These are phyloP conservation scores for Bombyx mori DNA, from an alignment of 1,140 invertebrate species.

Conservation along the genomic window DNA sequence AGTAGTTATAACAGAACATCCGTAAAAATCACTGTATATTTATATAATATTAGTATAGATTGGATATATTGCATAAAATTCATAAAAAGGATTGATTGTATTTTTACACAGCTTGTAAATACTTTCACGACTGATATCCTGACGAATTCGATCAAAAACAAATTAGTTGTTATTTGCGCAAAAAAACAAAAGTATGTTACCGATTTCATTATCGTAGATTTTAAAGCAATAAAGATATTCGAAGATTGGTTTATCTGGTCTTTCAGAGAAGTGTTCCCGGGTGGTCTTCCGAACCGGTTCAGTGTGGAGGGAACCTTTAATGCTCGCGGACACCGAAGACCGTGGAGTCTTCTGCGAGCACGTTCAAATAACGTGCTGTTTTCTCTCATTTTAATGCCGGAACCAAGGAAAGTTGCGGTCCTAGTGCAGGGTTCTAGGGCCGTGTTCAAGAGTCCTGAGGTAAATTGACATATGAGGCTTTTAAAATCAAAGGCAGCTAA, in stretches of 20 bases:
- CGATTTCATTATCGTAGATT: not conserved
- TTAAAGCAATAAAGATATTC: not conserved
- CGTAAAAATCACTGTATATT: no score
- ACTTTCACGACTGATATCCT: no score
- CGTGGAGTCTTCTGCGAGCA: constrained; percentile 82
- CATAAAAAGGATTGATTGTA: no score
- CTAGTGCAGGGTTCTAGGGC: constrained; percentile 57
- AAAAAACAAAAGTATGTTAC: no score
- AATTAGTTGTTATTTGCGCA: no score
- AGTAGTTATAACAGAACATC: no score
- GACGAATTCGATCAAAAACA: no score
- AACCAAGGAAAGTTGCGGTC: constrained; percentile 74
- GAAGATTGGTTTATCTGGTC: constrained; percentile 1
- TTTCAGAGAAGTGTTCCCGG: constrained; percentile 56
- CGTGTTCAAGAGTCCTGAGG: constrained; percentile 36
- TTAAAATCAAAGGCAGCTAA: no score
- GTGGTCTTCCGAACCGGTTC: constrained; percentile 51
- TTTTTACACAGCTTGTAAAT: no score
- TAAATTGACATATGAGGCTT: constrained; percentile 14
- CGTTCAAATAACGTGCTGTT: constrained; percentile 76
- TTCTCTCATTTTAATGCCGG: constrained; percentile 78
- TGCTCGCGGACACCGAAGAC: constrained; percentile 63
- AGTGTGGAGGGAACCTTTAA: constrained; percentile 77
- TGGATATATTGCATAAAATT: no score
- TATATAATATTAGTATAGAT: no score